Evolutionary conservation across 2,797 vertebrate species (phyloP).

Genomic region (Spea hammondii): DNA sequence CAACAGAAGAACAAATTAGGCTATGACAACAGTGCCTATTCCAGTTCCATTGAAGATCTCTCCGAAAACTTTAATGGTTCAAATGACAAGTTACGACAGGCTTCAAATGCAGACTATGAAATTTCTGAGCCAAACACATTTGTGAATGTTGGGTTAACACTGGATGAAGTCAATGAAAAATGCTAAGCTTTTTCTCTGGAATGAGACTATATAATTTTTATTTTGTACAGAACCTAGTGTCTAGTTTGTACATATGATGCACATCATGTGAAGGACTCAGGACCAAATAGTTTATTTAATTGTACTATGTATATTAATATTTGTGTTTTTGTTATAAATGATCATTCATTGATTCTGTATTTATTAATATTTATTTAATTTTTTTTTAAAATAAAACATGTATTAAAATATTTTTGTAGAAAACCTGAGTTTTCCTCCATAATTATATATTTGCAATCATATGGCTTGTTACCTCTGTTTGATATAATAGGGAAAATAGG

Average conservation of each 20-base stretch:
- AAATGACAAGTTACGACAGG: background rate
- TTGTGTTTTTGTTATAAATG: too few relatives aligned
- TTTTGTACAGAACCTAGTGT: background rate
- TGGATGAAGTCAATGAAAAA: background rate
- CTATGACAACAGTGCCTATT: background rate
- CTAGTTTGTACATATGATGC: too few relatives aligned
- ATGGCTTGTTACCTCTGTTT: too few relatives aligned
- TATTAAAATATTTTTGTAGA: too few relatives aligned
- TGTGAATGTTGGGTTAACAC: slow-evolving; percentile 32
- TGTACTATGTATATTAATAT: background rate
- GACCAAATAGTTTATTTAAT: background rate
- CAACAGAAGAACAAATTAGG: slow-evolving; percentile 63
- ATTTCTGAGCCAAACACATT: background rate
- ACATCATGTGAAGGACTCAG: too few relatives aligned
- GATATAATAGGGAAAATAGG: too few relatives aligned
- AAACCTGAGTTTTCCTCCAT: too few relatives aligned
- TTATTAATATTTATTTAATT: too few relatives aligned
- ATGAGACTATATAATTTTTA: background rate
- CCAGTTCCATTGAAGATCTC: background rate
- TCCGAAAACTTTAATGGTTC: fast-evolving
- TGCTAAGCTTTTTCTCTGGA: background rate
- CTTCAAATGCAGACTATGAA: background rate
- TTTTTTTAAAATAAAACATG: too few relatives aligned
- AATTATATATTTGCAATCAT: too few relatives aligned
- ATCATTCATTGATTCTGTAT: too few relatives aligned